Evolutionary conservation across 92 coral and sea anemone genomes (phyloP).

Genomic region (Palythoa caribaeorum): DNA sequence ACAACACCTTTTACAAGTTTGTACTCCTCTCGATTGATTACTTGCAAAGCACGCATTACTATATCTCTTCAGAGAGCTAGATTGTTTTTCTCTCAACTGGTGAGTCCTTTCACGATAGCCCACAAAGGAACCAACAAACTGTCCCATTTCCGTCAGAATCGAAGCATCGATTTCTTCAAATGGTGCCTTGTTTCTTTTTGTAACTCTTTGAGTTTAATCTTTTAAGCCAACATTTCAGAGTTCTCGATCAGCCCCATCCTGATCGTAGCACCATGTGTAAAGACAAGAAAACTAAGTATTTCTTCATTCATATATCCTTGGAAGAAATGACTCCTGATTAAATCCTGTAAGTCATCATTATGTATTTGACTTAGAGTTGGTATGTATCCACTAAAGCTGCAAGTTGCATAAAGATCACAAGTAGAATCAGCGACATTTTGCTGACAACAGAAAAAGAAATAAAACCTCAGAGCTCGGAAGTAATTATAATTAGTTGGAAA

Average conservation of each 20-base stretch:
- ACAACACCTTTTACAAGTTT: not conserved
- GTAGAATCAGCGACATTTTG: not conserved
- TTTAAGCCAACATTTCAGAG: not conserved
- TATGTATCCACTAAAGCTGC: not conserved
- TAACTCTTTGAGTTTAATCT: not conserved
- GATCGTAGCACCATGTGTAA: not conserved
- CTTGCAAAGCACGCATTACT: slow-evolving; percentile 55
- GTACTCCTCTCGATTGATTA: slow-evolving; percentile 60
- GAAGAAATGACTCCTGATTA: not conserved
- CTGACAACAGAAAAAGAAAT: not conserved
- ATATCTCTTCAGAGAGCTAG: not conserved
- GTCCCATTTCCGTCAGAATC: not conserved
- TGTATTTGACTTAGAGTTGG: not conserved
- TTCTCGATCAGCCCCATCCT: not conserved
- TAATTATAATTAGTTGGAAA: not conserved
- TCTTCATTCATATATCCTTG: not conserved
- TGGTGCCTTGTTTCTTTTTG: not conserved
- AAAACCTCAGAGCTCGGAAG: not conserved
- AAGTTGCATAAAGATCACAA: not conserved
- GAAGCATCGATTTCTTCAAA: not conserved
- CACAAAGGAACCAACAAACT: not conserved
- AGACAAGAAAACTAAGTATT: not conserved
- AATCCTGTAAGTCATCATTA: not conserved
- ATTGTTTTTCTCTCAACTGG: too few species aligned
- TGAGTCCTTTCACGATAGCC: slow-evolving; percentile 1